Evolutionary conservation across 1,140 invertebrate species (phyloP), one percentile per base, ranked within the genome.

Genomic region (Archivesica marissinica): DNA sequence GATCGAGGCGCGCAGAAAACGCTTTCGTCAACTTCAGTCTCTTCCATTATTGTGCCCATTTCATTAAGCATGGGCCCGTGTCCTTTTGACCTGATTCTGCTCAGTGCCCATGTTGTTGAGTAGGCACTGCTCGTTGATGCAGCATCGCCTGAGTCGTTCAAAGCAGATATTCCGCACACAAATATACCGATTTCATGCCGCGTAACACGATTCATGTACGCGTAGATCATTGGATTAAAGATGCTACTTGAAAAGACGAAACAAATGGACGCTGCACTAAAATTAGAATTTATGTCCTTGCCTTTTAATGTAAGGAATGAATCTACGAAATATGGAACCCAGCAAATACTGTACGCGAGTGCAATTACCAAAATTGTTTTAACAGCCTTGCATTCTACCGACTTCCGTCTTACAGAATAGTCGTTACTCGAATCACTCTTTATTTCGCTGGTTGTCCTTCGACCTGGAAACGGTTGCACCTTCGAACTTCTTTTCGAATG

Each of bases 211-310:
- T 91, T 91, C 89, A 91, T 90, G 50, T 90, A 91, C 0, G 85
- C 90, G 61, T 90, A 91, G 52, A 91, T 89, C 4, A 91, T 78
- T 0, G 89, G 89, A 78, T 91, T 89, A 0, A 91, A 54, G 30
- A 87, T 81, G 23, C 87, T 84, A 28, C 84, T 87, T 4, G 87
- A 75, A 56, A 88, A 89, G 9, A 90, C 47, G 50, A 89, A 80
- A 44, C 86, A 87, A 23, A 89, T 72, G 9, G 88, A 59, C 4
- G 86, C 54, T n/a, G 86, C 81, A 59, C 85, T 83, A 9, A 85
- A 39, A 17, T 84, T 76, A n/a, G 85, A 56, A 3, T 70, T 47
- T 1, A 84, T 41, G 15, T n/a, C 13, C 0, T 64, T 59, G 9
- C 50, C 59, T 23, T 35, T 47, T 4, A 88, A 17, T 25, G 80